These are phyloP conservation scores for Troides aeacus DNA, from an alignment of 2,888 invertebrate genomes.

Conservation along the genomic window DNA sequence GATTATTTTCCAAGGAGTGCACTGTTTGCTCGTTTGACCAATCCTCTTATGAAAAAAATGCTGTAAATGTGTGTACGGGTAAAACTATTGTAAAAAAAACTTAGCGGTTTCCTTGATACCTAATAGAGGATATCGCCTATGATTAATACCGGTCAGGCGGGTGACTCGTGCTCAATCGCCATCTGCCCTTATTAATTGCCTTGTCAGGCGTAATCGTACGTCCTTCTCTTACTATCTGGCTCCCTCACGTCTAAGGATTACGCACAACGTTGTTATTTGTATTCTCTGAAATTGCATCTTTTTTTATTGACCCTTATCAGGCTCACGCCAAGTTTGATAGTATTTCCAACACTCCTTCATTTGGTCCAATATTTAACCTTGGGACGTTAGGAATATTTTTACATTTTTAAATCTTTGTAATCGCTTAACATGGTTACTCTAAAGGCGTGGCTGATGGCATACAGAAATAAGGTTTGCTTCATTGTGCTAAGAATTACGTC, in stretches of 20 bases:
- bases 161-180: conserved; percentile 78
- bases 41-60: no score
- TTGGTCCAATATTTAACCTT: no score
- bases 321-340: no score
- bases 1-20: no score
- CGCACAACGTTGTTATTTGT: conserved; percentile 26
- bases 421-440: no score
- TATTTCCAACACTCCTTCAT: no score
- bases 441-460: no score
- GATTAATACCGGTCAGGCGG: conserved; percentile 75
- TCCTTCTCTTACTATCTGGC: conserved; percentile 59
- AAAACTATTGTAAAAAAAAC: neutral
- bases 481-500: no score
- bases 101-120: conserved; percentile 40
- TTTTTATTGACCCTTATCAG: neutral
- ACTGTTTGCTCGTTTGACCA: no score
- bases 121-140: conserved; percentile 60
- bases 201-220: conserved; percentile 74
- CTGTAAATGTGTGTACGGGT: neutral
- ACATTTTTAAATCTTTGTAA: no score
- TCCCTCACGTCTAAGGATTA: conserved; percentile 33
- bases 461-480: no score
- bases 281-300: conserved; percentile 8
- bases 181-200: conserved; percentile 79
- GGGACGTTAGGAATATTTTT: no score